Base-by-base conservation (phyloP, 2,113 vertebrate genomes). In the Periophthalmodon schlosseri region DNA sequence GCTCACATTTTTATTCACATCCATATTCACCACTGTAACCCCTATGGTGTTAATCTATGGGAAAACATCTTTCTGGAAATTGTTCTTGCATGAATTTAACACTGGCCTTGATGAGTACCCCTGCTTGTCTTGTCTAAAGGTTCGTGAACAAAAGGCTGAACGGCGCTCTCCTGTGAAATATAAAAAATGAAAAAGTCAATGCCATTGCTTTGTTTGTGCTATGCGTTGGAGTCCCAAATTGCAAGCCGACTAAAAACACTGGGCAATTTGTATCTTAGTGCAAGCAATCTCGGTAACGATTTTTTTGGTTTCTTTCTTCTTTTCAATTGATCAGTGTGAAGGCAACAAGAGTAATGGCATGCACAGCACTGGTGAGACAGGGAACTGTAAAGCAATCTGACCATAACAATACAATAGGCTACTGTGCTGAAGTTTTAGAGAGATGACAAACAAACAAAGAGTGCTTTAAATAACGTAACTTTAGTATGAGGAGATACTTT, bases 41-140 rank as follows among this genome's bases (percentile, higher is more conserved):
- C 86, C 92, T 24, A 18, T 85, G 39, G 81, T 93, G 54, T 88
- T 95, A 24, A 83, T 94, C 73, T 94, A 94, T 2, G 91, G 93
- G 18, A 94, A 93, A 39, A 91, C 89, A 70, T 89, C 84, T 5
- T 74, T 91, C 65, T 94, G 92, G 92, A 94, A 93, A 71, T 71
- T 72, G 13, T 74, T 94, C 57, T 57, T 90, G 1, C 86, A 76
- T 0, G 84, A 88, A 0, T 88, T 83, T 28, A 93, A 92, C 46
- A 23, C 75, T 15, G 85, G 80, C 46, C 33, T 93, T 72, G 90
- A 91, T 11, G 84, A 73, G 54, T 93, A 74, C 77, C 88, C 85
- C 1, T 91, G 90, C 77, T 56, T 94, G 71, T 78, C 71, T 7
- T 79, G 77, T 73, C 78, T 92, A 58, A 92, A 92, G 79, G 75